A percentile compares a stretch with the other conserved stretches of the same genome.
Evolutionary conservation across 2,797 vertebrate genomes (phyloP).

Genomic region (Anguilla pacifica): DNA sequence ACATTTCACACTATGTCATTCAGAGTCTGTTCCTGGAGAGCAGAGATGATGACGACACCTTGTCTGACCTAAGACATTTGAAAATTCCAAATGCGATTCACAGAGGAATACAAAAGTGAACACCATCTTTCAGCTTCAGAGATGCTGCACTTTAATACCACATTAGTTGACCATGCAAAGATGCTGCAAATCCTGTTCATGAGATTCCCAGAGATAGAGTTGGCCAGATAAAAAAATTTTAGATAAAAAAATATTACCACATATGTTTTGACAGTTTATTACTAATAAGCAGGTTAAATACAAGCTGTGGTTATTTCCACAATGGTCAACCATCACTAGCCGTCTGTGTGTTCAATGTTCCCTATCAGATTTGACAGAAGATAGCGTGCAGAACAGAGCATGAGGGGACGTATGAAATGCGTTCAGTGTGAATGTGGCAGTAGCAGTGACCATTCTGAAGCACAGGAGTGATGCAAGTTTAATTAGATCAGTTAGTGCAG

Average conservation of each 20-base stretch:
- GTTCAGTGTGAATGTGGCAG: conserved; percentile 30
- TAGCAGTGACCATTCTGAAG: conserved; percentile 38
- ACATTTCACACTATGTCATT: neutral
- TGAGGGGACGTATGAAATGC: neutral
- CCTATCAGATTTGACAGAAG: neutral
- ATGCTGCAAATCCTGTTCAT: neutral
- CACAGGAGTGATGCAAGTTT: conserved; percentile 52
- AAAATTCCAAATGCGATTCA: neutral
- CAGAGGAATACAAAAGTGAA: neutral
- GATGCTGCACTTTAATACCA: neutral
- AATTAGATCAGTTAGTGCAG: conserved; percentile 56
- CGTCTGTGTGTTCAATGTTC: neutral
- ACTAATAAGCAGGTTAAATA: neutral
- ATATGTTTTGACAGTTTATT: too few relatives aligned
- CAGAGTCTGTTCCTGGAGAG: neutral
- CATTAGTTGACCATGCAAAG: neutral
- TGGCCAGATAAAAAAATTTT: conserved; percentile 10
- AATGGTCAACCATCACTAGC: neutral
- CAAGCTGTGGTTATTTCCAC: neutral
- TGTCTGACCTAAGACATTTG: neutral
- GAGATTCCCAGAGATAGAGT: conserved; percentile 31
- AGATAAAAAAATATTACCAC: too few relatives aligned
- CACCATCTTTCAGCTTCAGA: neutral
- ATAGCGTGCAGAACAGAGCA: neutral
- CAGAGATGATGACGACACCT: neutral